Evolutionary conservation across 2,797 vertebrate genomes (phyloP).

Genomic region (Tauraco hartlaubi): DNA sequence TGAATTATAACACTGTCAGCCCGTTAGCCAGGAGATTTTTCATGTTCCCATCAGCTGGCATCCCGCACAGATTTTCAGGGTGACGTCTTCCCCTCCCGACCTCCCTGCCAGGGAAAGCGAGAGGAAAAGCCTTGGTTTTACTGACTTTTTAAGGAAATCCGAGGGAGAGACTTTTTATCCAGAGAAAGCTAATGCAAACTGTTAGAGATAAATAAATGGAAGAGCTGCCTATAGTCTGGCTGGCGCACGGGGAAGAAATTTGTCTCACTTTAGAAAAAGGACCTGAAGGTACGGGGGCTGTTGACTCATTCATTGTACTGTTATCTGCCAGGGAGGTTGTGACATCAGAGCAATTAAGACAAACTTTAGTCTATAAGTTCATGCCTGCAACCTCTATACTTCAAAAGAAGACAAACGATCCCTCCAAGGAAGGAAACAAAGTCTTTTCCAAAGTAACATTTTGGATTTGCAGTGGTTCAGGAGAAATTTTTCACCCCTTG

Average conservation of each 20-base stretch:
- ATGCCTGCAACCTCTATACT: conserved; percentile 76
- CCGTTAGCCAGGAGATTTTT: not conserved
- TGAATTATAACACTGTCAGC: not conserved
- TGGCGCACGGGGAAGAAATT: conserved; percentile 75
- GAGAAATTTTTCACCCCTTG: conserved; percentile 21
- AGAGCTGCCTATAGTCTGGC: conserved; percentile 50
- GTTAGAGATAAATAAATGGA: conserved; percentile 75
- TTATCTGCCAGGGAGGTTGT: conserved; percentile 78
- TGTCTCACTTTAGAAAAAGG: conserved; percentile 83
- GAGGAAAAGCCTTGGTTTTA: not conserved
- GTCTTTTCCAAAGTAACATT: conserved; percentile 65
- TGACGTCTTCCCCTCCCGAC: not conserved
- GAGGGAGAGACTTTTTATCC: conserved; percentile 54
- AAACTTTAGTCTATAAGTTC: conserved; percentile 80
- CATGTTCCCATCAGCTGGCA: not conserved
- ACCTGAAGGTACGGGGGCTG: conserved; percentile 76
- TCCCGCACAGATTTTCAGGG: not conserved
- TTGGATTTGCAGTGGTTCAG: conserved; percentile 52
- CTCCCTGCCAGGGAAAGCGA: not conserved
- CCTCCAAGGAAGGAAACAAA: conserved; percentile 72
- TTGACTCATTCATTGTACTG: conserved; percentile 72
- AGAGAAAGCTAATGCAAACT: conserved; percentile 49
- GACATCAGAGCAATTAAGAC: conserved; percentile 83
- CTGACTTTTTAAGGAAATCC: conserved; percentile 44
- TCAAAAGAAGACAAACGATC: conserved; percentile 81